Base-by-base conservation (phyloP, 2,888 invertebrate genomes). In the Machimus atricapillus region DNA sequence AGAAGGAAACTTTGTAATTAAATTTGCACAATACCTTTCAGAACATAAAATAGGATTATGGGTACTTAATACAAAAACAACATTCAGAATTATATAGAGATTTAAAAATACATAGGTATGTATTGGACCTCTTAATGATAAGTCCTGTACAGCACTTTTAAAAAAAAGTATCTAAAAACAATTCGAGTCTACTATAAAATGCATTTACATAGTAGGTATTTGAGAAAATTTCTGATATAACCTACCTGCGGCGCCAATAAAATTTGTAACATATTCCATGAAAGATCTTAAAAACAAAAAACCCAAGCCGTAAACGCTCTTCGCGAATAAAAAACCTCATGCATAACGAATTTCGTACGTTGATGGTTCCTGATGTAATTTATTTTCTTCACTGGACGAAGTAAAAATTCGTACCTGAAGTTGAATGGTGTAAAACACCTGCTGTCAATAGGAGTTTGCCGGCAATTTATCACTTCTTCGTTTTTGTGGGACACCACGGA, bases 341-440 rank as follows among this genome's bases (percentile, higher is more conserved):
- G 66, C 66, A 66, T 66, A 66, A 66, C 66, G 12, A 4, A 66
- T 66, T 66, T 12, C 9, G 27, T 2, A 66, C 1, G 27, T 4
- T 27, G 66, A 23, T 23, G 66, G 27, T 12, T 23, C 19, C 12
- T 9, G 9, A 66, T 66, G 66, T 66, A 66, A 66, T 66, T 66
- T 66, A 66, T 66, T 66, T 66, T 66, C 66, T 66, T 66, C 66
- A 66, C 27, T 66, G 12, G 66, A 27, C 66, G 66, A 78, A 40
- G 78, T 40, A 78, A 78, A 78, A 78, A 78, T 78, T 43, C 19
- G 12, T 43, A 43, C 23, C 78, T 46, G 78, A 23, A 23, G 43
- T 66, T 78, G 43, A 78, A 78, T 78, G 40, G 37, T n/a, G 40
- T 78, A 78, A 78, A 78, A 78, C 78, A 78, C 78, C 78, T 78